Percentiles rank a stretch among this genome's conserved stretches.
Evolutionary conservation across 2,888 invertebrate genomes (phyloP).

Genomic region (Protonemura montana): DNA sequence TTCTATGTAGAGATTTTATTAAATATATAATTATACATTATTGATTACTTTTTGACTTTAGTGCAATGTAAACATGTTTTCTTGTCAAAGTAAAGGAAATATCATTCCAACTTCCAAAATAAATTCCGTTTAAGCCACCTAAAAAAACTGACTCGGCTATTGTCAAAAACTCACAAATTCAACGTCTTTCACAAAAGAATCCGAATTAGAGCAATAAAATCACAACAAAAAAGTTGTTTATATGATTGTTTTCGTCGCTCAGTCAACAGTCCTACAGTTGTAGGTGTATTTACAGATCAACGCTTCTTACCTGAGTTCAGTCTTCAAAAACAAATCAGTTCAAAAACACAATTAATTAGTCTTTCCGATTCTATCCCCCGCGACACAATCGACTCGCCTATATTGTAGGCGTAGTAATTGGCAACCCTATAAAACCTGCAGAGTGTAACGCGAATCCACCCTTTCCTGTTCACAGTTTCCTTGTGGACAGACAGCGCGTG

Average conservation of each 20-base stretch:
- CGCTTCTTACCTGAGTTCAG: not conserved
- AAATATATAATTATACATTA: no score
- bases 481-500: not conserved
- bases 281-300: not conserved
- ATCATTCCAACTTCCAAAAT: no score
- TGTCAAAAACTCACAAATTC: no score
- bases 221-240: not conserved
- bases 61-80: no score
- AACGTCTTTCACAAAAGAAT: not conserved
- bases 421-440: not conserved
- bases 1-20: no score
- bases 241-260: not conserved
- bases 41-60: no score
- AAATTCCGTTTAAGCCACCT: no score
- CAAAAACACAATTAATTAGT: not conserved
- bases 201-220: not conserved
- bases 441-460: not conserved
- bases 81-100: no score
- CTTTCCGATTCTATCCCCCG: not conserved
- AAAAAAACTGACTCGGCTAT: no score
- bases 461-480: not conserved
- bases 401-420: not conserved
- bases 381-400: not conserved
- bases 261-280: not conserved
- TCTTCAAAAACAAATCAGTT: not conserved